A percentile compares a stretch with the other conserved stretches of the same genome.
These are phyloP conservation scores for Pelodytes ibericus DNA, from an alignment of 2,797 vertebrate genomes.

Conservation along the genomic window DNA sequence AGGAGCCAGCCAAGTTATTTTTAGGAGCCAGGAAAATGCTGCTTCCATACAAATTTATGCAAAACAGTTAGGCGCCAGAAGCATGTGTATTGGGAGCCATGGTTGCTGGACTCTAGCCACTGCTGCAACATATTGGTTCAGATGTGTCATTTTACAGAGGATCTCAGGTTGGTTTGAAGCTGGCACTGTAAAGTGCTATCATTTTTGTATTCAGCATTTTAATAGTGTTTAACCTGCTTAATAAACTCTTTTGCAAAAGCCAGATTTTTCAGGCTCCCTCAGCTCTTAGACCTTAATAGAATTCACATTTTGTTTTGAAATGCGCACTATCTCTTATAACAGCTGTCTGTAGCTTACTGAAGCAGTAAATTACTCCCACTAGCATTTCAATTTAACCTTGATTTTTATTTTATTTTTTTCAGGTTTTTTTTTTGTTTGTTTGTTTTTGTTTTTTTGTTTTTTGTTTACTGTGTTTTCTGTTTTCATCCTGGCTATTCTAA, in stretches of 20 bases:
- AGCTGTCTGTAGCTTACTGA: constrained; percentile 15
- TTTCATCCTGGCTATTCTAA: no score
- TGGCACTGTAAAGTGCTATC: background rate
- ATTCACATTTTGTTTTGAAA: constrained; percentile 2
- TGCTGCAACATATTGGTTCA: background rate
- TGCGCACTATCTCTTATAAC: background rate
- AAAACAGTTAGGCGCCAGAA: no score
- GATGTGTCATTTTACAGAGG: background rate
- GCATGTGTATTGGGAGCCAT: no score
- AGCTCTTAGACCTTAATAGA: constrained; percentile 15
- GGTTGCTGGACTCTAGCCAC: no score
- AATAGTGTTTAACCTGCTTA: constrained; percentile 12
- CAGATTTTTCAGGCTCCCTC: constrained; percentile 4
- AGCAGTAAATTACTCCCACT: constrained; percentile 40
- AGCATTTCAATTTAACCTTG: constrained; percentile 28
- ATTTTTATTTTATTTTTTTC: constrained; percentile 19
- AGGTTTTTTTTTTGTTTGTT: constrained; percentile 18
- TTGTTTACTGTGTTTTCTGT: no score
- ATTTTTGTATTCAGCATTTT: background rate
- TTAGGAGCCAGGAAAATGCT: no score
- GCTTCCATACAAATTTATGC: no score
- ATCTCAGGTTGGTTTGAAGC: background rate
- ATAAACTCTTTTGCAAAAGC: background rate
- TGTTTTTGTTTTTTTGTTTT: background rate
- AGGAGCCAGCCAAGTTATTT: no score